Base-by-base conservation (phyloP, 2,888 invertebrate species). In the Siphonodentalium dalli region DNA sequence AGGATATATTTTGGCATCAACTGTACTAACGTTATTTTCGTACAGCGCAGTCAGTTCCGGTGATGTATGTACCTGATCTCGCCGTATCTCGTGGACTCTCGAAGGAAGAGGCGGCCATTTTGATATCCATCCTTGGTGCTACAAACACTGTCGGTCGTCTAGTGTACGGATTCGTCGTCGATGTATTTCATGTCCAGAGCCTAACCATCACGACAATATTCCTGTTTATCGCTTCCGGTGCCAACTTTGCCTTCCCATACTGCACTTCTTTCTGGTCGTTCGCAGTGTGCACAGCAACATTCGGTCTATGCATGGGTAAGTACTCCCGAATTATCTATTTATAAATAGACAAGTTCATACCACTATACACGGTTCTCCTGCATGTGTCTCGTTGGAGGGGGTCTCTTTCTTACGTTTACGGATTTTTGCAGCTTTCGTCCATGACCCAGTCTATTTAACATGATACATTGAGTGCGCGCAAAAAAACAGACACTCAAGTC, bases 301-400 rank as follows among this genome's bases (percentile, higher is more conserved):
- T 76, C 54, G 78, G 78, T 0, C 40, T 76, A 2, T 77, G 77
- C 44, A 77, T 78, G 77, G 77, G 78, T 77, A 54, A 65, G 75
- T 61, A 8, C 34, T 3, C n/a, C 18, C 18, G n/a, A 34, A 15
- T 34, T 34, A 11, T n/a, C 3, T 31, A 7, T 7, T 33, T 33
- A 11, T n/a, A 18, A 9, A 18, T 15, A 33, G 6, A 15, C 6
- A 6, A 11, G 18, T 33, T n/a, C 18, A 6, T 33, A 15, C 7
- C n/a, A 34, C n/a, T 15, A 33, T 33, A 33, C 6, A 33, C 18
- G n/a, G 8, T 21, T 26, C 27, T 29, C 26, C 47, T 27, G 24
- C 38, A 42, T 39, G 31, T 27, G 21, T 41, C 53, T 46, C 28
- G 26, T 35, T 40, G 37, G 29, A 26, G 23, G 39, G 26, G 31